These are phyloP conservation scores for Agonopterix heracliana DNA, from an alignment of 2,888 invertebrate genomes.

Conservation along the genomic window DNA sequence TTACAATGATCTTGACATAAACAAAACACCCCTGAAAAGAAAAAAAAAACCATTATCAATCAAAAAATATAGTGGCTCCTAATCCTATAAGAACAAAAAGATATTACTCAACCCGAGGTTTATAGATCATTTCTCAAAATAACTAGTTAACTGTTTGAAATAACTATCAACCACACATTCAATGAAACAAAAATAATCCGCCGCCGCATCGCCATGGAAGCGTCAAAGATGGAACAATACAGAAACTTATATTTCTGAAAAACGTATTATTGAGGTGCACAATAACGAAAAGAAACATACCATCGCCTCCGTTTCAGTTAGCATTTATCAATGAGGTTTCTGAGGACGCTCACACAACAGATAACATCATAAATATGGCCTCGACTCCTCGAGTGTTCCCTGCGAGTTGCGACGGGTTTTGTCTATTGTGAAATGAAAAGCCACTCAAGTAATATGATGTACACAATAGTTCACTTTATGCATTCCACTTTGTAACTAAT, in stretches of 20 bases:
- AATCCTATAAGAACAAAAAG: slow-evolving; percentile 20
- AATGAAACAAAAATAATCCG: slow-evolving; percentile 52
- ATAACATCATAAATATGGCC: slow-evolving; percentile 82
- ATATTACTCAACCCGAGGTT: background rate
- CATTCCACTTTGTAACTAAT: slow-evolving; percentile 43
- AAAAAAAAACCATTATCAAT: slow-evolving; percentile 35
- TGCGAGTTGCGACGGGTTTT: slow-evolving; percentile 74
- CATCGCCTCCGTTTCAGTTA: slow-evolving; percentile 61
- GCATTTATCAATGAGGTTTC: slow-evolving; percentile 67
- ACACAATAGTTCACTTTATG: slow-evolving; percentile 47
- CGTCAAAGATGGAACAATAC: slow-evolving; percentile 65
- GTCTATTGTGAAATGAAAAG: slow-evolving; percentile 70
- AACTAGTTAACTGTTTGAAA: background rate
- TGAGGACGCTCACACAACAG: slow-evolving; percentile 72
- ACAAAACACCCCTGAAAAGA: slow-evolving; percentile 62
- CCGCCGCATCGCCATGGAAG: slow-evolving; percentile 64
- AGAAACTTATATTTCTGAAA: slow-evolving; percentile 31
- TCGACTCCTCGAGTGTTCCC: slow-evolving; percentile 69
- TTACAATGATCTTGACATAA: slow-evolving; percentile 39
- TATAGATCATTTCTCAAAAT: background rate
- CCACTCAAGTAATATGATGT: slow-evolving; percentile 44
- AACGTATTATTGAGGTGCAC: slow-evolving; percentile 21
- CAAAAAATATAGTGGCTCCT: slow-evolving; percentile 12
- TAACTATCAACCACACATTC: background rate
- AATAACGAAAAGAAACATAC: slow-evolving; percentile 49